Conservation (phyloP, 2,888 invertebrate genomes). For the Athripsodes cinereus region DNA sequence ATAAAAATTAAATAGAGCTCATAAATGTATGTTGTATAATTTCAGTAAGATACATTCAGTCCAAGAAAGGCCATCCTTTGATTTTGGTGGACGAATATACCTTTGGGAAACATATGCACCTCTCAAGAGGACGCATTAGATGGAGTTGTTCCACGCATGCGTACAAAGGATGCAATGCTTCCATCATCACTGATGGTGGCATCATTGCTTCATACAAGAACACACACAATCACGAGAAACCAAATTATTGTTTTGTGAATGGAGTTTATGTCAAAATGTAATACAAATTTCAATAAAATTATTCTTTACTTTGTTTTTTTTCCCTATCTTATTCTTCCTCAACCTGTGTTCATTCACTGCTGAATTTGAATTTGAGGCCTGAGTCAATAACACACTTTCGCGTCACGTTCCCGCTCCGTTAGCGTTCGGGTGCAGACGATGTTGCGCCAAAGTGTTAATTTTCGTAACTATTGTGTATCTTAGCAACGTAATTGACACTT, state of each 20-base stretch:
- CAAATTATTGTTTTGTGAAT: constrained; percentile 6
- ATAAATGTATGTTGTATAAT: too few species aligned
- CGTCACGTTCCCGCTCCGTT: too few species aligned
- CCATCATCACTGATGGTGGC: background rate
- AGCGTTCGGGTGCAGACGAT: too few species aligned
- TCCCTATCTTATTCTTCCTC: background rate
- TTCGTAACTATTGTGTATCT: too few species aligned
- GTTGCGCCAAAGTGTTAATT: too few species aligned
- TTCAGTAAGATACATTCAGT: constrained; percentile 14
- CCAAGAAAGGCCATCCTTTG: constrained; percentile 14
- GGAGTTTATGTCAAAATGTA: constrained; percentile 14
- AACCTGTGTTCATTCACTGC: too few species aligned
- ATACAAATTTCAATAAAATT: too few species aligned
- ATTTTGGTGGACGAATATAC: constrained; percentile 22
- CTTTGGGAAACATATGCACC: constrained; percentile 15
- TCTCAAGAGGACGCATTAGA: constrained; percentile 16
- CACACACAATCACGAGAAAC: constrained; percentile 4
- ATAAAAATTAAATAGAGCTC: too few species aligned
- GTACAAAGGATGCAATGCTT: constrained; percentile 1
- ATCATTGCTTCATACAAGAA: background rate
- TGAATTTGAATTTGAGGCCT: too few species aligned
- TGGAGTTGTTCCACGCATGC: constrained; percentile 8
- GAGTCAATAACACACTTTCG: too few species aligned
- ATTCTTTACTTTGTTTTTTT: too few species aligned
- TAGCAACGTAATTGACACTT: too few species aligned